These are phyloP conservation scores for Craniophora ligustri DNA, from an alignment of 2,888 invertebrate species.

Conservation along the genomic window DNA sequence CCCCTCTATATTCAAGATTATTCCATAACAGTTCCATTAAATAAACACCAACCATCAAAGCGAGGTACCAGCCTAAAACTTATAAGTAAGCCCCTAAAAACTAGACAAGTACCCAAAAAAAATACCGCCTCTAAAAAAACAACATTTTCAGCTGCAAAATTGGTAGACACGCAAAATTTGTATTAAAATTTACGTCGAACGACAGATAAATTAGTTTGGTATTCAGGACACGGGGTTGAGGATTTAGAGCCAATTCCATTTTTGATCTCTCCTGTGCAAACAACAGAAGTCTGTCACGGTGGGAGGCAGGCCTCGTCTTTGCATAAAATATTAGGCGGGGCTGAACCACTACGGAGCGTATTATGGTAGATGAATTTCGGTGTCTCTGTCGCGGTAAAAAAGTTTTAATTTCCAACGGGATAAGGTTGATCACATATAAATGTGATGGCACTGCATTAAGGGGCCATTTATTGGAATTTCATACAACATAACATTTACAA, in stretches of 20 bases:
- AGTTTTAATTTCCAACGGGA: not conserved
- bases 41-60: conserved; percentile 14
- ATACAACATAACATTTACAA: no score
- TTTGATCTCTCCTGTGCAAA: conserved; percentile 84
- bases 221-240: conserved; percentile 78
- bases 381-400: not conserved
- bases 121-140: conserved; percentile 14
- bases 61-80: conserved; percentile 2
- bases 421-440: no score
- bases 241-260: conserved; percentile 86
- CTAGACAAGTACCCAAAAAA: conserved; percentile 8
- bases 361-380: conserved; percentile 18
- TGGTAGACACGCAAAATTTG: conserved; percentile 51
- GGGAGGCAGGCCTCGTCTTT: conserved; percentile 76
- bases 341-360: conserved; percentile 23
- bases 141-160: conserved; percentile 24
- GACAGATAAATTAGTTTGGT: conserved; percentile 80
- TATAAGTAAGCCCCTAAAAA: no score
- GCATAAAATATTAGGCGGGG: conserved; percentile 81
- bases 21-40: conserved; percentile 9
- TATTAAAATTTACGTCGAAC: conserved; percentile 73
- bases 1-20: no score
- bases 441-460: no score
- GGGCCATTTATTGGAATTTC: no score
- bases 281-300: conserved; percentile 79